These are phyloP conservation scores for Beris morrisii DNA, from an alignment of 2,888 invertebrate genomes.

Conservation along the genomic window DNA sequence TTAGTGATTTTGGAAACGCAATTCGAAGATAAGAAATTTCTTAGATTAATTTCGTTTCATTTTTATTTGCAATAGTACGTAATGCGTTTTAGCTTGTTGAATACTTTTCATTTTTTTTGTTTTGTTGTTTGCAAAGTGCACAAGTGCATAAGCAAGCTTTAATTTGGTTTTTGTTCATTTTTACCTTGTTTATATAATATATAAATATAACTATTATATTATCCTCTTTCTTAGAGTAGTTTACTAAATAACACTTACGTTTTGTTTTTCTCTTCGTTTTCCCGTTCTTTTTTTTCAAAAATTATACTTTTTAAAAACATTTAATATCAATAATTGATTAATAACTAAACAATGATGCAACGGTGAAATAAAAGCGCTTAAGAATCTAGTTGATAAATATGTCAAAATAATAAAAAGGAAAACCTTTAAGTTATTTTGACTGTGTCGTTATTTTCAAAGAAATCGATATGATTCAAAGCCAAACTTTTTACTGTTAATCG, in stretches of 20 bases:
- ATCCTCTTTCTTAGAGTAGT: not conserved
- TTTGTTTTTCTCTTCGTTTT: not conserved
- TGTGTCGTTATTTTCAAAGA: no score
- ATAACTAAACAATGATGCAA: no score
- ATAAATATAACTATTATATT: slow-evolving; percentile 1
- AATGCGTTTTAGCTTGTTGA: not conserved
- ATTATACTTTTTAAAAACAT: no score
- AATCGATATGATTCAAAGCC: no score
- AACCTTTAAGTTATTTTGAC: no score
- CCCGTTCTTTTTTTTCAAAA: no score
- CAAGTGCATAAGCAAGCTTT: slow-evolving; percentile 18
- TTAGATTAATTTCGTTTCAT: not conserved
- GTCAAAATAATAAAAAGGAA: no score
- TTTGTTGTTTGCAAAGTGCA: slow-evolving; percentile 11
- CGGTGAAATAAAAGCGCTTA: no score
- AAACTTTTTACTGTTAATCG: no score
- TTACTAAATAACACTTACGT: not conserved
- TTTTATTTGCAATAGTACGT: not conserved
- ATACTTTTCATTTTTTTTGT: not conserved
- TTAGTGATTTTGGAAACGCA: not conserved
- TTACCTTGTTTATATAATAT: slow-evolving; percentile 3
- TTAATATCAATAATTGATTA: no score
- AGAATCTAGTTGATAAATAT: no score
- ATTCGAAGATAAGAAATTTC: slow-evolving; percentile 2
- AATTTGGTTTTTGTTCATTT: not conserved